Evolutionary conservation across 2,888 invertebrate genomes (phyloP).

Genomic region (Lasiommata megera): DNA sequence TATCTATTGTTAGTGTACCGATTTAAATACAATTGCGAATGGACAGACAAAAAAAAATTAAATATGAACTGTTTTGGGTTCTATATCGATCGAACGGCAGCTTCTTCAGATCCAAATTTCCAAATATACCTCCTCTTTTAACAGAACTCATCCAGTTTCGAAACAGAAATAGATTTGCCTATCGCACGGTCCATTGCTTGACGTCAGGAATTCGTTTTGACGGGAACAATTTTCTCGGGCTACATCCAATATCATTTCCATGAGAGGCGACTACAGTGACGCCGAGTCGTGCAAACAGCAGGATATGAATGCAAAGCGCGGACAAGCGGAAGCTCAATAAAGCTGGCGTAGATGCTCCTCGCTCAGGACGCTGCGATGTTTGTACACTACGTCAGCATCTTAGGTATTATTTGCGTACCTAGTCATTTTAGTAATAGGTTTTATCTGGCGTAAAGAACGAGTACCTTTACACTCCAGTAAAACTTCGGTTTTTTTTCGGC

Average conservation of each 20-base stretch:
- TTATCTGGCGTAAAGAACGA: no score
- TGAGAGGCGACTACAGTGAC: slow-evolving; percentile 18
- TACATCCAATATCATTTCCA: slow-evolving; percentile 19
- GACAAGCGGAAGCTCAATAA: slow-evolving; percentile 22
- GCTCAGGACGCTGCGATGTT: slow-evolving; percentile 7
- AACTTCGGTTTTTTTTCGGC: no score
- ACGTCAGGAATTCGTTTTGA: slow-evolving; percentile 4
- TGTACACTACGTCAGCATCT: background rate
- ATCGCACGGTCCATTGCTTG: background rate
- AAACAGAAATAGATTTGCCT: no score
- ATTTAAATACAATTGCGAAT: no score
- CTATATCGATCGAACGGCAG: no score
- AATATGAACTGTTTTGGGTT: no score
- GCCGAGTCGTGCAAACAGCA: slow-evolving; percentile 17
- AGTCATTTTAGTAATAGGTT: background rate
- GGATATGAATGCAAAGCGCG: slow-evolving; percentile 23
- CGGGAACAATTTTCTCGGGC: slow-evolving; percentile 14
- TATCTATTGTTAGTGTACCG: no score
- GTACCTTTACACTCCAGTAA: no score
- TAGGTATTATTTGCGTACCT: background rate
- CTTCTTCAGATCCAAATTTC: no score
- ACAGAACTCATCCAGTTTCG: no score
- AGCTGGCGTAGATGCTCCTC: background rate
- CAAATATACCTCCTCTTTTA: no score
- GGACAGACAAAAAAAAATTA: no score